Evolutionary conservation across 2,888 invertebrate genomes (phyloP).

Genomic region (Zelleria hepariella): DNA sequence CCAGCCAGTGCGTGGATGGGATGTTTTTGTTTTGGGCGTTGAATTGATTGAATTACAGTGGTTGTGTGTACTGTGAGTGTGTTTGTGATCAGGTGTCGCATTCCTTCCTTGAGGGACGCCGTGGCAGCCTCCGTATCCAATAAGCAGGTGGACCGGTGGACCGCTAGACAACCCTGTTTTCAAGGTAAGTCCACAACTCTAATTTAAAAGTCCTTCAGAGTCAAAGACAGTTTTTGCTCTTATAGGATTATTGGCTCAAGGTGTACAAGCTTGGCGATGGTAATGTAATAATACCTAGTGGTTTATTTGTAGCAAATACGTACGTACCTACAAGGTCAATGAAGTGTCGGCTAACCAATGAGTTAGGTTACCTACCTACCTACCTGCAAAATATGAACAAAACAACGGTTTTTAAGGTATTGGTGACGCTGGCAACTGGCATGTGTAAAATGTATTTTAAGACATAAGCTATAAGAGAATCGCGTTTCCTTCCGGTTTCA

Average conservation of each 20-base stretch:
- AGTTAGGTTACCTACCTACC: not conserved
- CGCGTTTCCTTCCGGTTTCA: no score
- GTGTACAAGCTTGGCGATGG: not conserved
- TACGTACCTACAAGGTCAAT: not conserved
- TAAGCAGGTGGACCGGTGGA: conserved; percentile 51
- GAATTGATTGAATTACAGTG: not conserved
- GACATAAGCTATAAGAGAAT: no score
- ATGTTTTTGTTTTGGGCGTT: not conserved
- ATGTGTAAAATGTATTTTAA: no score
- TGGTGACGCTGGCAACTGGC: no score
- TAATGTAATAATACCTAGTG: not conserved
- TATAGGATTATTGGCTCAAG: not conserved
- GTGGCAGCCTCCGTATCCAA: conserved; percentile 45
- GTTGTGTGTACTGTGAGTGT: conserved; percentile 23
- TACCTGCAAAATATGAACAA: not conserved
- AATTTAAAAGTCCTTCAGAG: no score
- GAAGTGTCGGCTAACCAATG: not conserved
- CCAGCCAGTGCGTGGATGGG: not conserved
- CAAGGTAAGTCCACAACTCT: conserved; percentile 17
- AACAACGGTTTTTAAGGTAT: no score
- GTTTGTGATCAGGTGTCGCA: conserved; percentile 60
- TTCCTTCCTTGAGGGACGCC: conserved; percentile 62
- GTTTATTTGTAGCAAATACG: not conserved
- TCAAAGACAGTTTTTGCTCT: not conserved
- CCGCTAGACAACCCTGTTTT: conserved; percentile 38